Evolutionary conservation across 2,797 vertebrate genomes (phyloP), one percentile per base, ranked within the genome.

Genomic region (Phylloscopus collybita): DNA sequence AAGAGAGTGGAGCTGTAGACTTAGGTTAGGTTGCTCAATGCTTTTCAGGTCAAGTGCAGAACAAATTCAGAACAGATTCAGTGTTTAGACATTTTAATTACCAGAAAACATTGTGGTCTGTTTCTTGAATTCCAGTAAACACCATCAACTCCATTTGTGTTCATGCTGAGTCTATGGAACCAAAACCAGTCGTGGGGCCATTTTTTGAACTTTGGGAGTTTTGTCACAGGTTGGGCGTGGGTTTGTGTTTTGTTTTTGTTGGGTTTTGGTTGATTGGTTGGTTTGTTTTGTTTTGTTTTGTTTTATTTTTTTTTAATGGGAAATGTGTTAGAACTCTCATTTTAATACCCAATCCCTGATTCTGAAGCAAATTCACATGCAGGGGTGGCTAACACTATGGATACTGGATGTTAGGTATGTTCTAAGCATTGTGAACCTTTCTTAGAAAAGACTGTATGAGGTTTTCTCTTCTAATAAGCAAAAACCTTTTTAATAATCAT

Each of bases 401-500:
- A 27, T 56, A n/a, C 20, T 80, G 79, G 40, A 60, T 0, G 0
- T 64, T 65, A 76, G 19, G 18, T 81, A 22, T 75, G 36, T 86
- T 92, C 66, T 75, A 70, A 93, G n/a, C 22, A 91, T 65, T 34
- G 32, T 88, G 44, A 72, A 86, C 32, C 7, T 61, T 76, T 69
- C 72, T 54, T 47, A 54, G 67, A 49, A 81, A 83, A 79, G 34
- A 36, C 79, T 94, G 61, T 67, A n/a, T 1, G 8, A 54, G 25
- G 10, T 70, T 92, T 78, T 23, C 22, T 53, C 59, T 75, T 90
- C 73, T 93, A 87, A 29, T 45, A 86, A 87, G 44, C 27, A 91
- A 89, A 65, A 74, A 71, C 83, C 49, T 91, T 90, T 84, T 82
- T 16, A 95, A 78, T 87, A 89, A 72, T 72, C 15, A 42, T 54